phyloP scores from a whole-genome alignment of 2,888 invertebrate species.

The Cataglyphis cursor region DNA sequence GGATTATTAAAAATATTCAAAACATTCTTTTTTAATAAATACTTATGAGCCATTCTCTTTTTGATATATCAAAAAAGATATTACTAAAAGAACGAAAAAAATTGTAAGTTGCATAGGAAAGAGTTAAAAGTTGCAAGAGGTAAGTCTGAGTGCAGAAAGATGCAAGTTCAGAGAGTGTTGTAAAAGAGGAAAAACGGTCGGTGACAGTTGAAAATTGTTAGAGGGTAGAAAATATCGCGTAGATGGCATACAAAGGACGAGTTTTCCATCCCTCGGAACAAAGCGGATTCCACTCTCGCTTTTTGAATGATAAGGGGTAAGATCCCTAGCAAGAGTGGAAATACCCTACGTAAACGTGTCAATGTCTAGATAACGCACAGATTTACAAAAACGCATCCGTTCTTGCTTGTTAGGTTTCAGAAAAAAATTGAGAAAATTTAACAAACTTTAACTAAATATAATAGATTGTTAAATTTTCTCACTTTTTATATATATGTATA shows the following conservation, averaged over 20 bases:
- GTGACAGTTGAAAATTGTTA: conserved; percentile 41
- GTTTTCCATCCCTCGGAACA: conserved; percentile 14
- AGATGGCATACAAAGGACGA: conserved; percentile 24
- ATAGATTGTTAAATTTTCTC: no score
- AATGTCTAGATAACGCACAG: conserved; percentile 34
- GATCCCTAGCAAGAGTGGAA: not conserved
- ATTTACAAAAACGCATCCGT: conserved; percentile 44
- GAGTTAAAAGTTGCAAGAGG: not conserved
- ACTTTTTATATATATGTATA: no score
- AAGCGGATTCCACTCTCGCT: conserved; percentile 13
- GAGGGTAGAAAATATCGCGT: conserved; percentile 18
- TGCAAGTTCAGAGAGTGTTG: conserved; percentile 14
- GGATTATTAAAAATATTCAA: no score
- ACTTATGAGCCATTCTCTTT: no score
- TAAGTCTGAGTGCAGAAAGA: not conserved
- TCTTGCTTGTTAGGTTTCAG: not conserved
- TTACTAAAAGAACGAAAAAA: not conserved
- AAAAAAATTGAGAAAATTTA: not conserved
- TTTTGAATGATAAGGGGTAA: not conserved
- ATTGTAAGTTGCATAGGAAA: not conserved
- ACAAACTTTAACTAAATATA: not conserved
- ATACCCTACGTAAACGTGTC: conserved; percentile 13
- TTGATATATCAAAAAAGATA: not conserved
- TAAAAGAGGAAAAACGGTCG: conserved; percentile 17
- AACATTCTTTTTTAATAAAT: no score